These are phyloP conservation scores for Pissodes strobi DNA, from an alignment of 1,140 invertebrate genomes.

Conservation along the genomic window DNA sequence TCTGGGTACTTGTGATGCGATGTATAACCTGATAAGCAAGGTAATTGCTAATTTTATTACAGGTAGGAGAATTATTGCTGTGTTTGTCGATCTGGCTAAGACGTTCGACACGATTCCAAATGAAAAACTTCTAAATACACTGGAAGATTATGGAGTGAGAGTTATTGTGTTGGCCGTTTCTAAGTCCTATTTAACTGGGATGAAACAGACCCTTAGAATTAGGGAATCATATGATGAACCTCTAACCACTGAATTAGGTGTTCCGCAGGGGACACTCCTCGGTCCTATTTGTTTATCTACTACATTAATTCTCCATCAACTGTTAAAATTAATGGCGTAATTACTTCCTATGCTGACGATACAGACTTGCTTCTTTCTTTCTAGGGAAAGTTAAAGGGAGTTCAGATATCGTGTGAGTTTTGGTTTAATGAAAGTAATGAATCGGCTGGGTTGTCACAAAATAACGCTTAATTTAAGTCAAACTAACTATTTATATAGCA, in stretches of 20 bases:
- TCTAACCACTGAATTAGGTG: neutral
- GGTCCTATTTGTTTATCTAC: too few species aligned
- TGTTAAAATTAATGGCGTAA: too few species aligned
- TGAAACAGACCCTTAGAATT: conserved; percentile 35
- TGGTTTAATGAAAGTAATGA: too few species aligned
- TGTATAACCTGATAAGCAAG: neutral
- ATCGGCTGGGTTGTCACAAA: too few species aligned
- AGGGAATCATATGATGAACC: neutral
- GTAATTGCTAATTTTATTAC: neutral
- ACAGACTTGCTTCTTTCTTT: too few species aligned
- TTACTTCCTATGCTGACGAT: too few species aligned
- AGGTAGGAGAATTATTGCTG: neutral
- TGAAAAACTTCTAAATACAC: conserved; percentile 41
- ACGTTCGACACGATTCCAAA: conserved; percentile 48
- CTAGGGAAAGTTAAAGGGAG: too few species aligned
- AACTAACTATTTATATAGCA: too few species aligned
- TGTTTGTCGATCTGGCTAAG: conserved; percentile 30
- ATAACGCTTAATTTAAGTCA: too few species aligned
- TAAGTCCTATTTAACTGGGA: conserved; percentile 41
- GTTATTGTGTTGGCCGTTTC: conserved; percentile 38
- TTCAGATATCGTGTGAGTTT: too few species aligned
- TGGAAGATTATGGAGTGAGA: conserved; percentile 44
- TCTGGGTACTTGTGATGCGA: neutral
- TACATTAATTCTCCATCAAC: too few species aligned
- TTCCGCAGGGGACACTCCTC: conserved; percentile 33